These are phyloP conservation scores for Scrobipalpa atriplicella DNA, from an alignment of 2,888 invertebrate species.

Conservation along the genomic window DNA sequence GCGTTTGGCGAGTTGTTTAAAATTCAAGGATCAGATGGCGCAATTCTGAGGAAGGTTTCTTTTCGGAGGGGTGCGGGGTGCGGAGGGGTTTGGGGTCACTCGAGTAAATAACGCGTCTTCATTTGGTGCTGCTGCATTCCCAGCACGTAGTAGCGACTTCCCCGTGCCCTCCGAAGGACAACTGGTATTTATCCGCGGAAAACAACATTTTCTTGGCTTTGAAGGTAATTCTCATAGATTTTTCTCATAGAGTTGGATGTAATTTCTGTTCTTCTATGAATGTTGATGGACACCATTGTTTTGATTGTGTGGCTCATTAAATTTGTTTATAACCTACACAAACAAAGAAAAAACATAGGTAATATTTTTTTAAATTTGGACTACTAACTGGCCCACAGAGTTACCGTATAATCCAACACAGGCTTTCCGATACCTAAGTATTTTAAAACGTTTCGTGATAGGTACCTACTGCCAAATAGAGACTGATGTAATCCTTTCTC, in stretches of 20 bases:
- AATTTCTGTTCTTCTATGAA: not conserved
- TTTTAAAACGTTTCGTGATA: too few relatives aligned
- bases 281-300: not conserved
- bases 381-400: too few relatives aligned
- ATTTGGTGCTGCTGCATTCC: constrained; percentile 45
- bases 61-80: constrained; percentile 51
- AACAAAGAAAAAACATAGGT: too few relatives aligned
- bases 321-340: too few relatives aligned
- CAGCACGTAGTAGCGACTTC: constrained; percentile 41
- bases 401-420: too few relatives aligned
- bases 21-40: constrained; percentile 63
- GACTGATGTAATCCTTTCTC: too few relatives aligned
- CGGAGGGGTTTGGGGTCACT: constrained; percentile 60
- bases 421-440: too few relatives aligned
- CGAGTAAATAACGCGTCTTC: constrained; percentile 72
- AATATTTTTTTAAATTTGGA: too few relatives aligned
- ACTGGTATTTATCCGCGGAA: constrained; percentile 25
- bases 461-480: not conserved
- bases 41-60: constrained; percentile 65
- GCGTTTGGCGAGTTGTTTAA: constrained; percentile 59
- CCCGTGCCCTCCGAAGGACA: constrained; percentile 22
- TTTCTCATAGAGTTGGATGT: not conserved
- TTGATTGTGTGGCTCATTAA: not conserved
- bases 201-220: constrained; percentile 17
- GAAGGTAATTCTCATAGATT: constrained; percentile 14